Base-by-base conservation (phyloP, 2,888 invertebrate species). In the Troides helena region DNA sequence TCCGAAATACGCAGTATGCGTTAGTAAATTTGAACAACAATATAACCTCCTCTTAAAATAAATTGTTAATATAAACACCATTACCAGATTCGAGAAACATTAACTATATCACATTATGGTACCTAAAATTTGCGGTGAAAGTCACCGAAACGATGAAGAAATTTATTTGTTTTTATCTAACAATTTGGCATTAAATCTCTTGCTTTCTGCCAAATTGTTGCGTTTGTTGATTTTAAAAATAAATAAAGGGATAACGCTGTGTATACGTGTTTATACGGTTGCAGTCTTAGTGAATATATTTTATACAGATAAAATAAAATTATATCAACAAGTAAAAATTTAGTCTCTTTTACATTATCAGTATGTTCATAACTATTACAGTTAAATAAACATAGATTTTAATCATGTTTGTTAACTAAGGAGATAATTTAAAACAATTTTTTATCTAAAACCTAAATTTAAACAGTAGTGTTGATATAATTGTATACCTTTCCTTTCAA, bases 101-200 rank as follows among this genome's bases (percentile, higher is more conserved):
- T 63, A 62, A 68, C 25, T 57, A 50, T 68, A 53, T 71, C 64
- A 59, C 58, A 67, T 59, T 56, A 66, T 66, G 62, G 58, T 46
- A 66, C 59, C 70, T 63, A 70, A 67, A 66, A 39, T 36, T 70
- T 70, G 63, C 59, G 39, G 70, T 63, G 63, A 50, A 70, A 67
- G 60, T 63, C 66, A 56, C 63, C 63, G 53, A 67, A 59, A 63
- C 67, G n/a, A 64, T 63, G 39, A 63, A 70, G 59, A 62, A 66
- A 70, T 67, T 70, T 70, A 70, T 66, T 70, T 66, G 62, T 70
- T 70, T 63, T 60, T 59, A 17, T 67, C 63, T 70, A 70, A 70
- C 63, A n/a, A 70, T 70, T 70, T 70, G 70, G 67, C 70, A 62
- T 66, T 58, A 70, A 50, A 53, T 66, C 12, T 50, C 8, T 56